Percentiles rank a stretch among this genome's conserved stretches.
These are phyloP conservation scores for Metacarcinus magister DNA, from an alignment of 2,888 invertebrate species.

Conservation along the genomic window DNA sequence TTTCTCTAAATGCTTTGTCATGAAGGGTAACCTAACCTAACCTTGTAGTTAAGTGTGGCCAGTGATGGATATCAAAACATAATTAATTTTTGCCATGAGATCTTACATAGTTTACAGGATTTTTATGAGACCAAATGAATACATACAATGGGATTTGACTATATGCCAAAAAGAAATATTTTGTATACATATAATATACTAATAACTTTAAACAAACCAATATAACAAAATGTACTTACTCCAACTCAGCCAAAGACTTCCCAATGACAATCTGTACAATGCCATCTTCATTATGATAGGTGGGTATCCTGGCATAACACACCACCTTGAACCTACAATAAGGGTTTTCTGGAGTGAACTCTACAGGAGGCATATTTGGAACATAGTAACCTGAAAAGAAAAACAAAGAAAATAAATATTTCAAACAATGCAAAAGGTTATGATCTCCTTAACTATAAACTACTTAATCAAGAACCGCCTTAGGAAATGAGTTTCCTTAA, in stretches of 20 bases:
- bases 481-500: no score
- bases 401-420: no score
- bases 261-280: constrained; percentile 93
- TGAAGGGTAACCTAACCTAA: no score
- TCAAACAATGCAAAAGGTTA: background rate
- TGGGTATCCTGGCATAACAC: constrained; percentile 94
- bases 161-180: background rate
- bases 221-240: constrained; percentile 84
- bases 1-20: no score
- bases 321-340: constrained; percentile 97
- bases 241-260: constrained; percentile 92
- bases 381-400: constrained; percentile 90
- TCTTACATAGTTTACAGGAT: no score
- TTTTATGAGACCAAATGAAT: background rate
- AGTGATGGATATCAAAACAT: background rate
- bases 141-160: background rate
- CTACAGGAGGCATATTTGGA: constrained; percentile 90
- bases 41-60: background rate
- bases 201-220: background rate
- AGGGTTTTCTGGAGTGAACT: constrained; percentile 94
- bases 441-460: no score
- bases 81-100: no score
- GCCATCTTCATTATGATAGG: constrained; percentile 95
- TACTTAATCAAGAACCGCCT: no score
- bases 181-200: background rate